Evolutionary conservation across 2,113 vertebrate species (phyloP).

Genomic region (Mus musculus): GRCm39 chr14:69640001-69640500

Average conservation of each 20-base stretch:
- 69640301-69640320: neutral
- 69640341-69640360: neutral
- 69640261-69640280: neutral
- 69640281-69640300: neutral
- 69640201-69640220: no score
- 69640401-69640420: neutral
- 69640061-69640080: no score
- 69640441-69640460: neutral
- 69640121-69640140: no score
- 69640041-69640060: no score
- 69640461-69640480: neutral
- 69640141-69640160: no score
- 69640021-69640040: no score
- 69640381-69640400: neutral
- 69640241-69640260: constrained; percentile 4
- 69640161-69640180: no score
- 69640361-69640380: neutral
- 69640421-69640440: neutral
- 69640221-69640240: no score
- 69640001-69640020: no score
- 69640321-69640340: neutral
- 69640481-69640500: neutral
- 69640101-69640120: no score
- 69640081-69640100: no score
- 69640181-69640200: no score